Evolutionary conservation across 2,888 invertebrate genomes (phyloP), one percentile per base, ranked within the genome.

Genomic region (Eristalis intricaria): DNA sequence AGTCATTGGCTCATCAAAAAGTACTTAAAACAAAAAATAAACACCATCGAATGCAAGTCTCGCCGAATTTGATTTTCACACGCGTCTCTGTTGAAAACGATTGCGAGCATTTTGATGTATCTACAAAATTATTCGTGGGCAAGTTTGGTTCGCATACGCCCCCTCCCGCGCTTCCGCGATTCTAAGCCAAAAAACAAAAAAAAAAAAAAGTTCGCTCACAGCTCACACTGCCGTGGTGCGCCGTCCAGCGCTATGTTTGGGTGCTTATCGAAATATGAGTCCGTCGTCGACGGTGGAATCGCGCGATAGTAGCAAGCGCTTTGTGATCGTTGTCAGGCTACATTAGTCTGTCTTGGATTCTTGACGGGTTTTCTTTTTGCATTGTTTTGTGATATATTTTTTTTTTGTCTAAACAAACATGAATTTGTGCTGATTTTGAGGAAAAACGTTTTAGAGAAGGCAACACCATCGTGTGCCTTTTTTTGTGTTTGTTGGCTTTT

Each of bases 181-280:
- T 75, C 60, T 87, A 83, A 83, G 86, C 86, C 83, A 7, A 71
- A 29, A 29, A 29, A 29, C 83, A 7, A 73, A 26, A 26, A 26
- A 26, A 1, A 26, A 26, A 26, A 26, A 26, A 10, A n/a, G 15
- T 15, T 1, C n/a, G n/a, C 43, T 43, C 43, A n/a, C n/a, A 8
- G 50, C 19, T 50, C 32, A 43, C 13, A 40, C 29, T 15, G 15
- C 23, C 29, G 26, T 26, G n/a, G n/a, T n/a, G n/a, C 58, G 35
- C 26, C 74, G 78, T 70, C 58, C 69, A 65, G 10, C 32, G 19
- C 50, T 23, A 60, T 29, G 75, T 38, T 66, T 76, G 56, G 35
- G 63, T 71, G 43, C 70, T 86, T 86, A 73, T 73, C 76, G 87
- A 87, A 87, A 87, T 80, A 50, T 80, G 84, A 87, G 50, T 79